phyloP scores from a whole-genome alignment of 2,113 vertebrate genomes.

The Pyrgilauda ruficollis region DNA sequence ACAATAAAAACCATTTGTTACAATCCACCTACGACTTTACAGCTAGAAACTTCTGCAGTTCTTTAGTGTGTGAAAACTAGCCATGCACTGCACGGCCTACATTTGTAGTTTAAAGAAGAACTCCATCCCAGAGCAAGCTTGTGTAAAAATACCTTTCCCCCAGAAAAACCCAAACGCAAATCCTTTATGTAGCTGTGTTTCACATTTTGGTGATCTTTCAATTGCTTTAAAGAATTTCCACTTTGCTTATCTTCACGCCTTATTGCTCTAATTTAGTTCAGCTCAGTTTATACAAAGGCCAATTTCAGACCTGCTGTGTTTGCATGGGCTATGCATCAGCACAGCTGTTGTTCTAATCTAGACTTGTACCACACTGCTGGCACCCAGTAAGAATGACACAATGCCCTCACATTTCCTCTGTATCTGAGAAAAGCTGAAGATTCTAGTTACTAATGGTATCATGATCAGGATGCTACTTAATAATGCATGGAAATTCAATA shows the following conservation, averaged over 20 bases:
- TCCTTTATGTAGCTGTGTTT: neutral
- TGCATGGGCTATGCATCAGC: neutral
- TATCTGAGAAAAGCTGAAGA: neutral
- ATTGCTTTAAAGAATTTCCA: neutral
- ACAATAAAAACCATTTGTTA: conserved; percentile 13
- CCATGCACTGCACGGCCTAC: neutral
- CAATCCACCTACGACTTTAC: neutral
- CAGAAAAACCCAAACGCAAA: neutral
- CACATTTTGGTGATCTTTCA: neutral
- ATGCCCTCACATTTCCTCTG: neutral
- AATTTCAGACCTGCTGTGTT: neutral
- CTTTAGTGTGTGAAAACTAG: neutral
- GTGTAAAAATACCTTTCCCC: neutral
- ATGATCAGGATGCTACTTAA: neutral
- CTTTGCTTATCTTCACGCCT: neutral
- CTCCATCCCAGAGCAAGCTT: neutral
- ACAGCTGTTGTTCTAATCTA: neutral
- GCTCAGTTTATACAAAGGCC: neutral
- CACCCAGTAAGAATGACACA: neutral
- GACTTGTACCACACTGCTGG: neutral
- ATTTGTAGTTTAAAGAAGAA: neutral
- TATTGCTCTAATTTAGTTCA: neutral
- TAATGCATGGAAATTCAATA: neutral
- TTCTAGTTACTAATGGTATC: neutral
- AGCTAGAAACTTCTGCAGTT: neutral